Evolutionary conservation across 1,140 invertebrate genomes (phyloP), one percentile per base, ranked within the genome.

Genomic region (Apocrypta bakeri): DNA sequence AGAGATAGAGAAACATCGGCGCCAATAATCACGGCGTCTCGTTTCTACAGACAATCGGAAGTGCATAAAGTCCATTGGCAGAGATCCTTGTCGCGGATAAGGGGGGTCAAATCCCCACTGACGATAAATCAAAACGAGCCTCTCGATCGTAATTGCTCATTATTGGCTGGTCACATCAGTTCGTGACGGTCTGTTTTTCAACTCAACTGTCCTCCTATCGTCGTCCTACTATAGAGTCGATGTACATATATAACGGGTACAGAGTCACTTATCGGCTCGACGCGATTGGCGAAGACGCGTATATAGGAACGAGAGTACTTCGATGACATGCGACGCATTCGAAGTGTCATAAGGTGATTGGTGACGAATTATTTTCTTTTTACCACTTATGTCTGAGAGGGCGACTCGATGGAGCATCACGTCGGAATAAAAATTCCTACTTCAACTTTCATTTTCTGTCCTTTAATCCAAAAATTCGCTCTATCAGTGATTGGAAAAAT

Each of bases 21-120:
- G 48, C 48, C 48, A 56, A 56, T 56, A 56, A 56, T 56, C 48
- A n/a, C 3, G 17, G 4, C 48, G 21, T 21, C 48, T 56, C 7
- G 48, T 56, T 21, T 6, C 2, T 37, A 37, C 17, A 56, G 48
- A 56, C 48, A n/a, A 56, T 88, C 87, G 83, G 84, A 88, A 87
- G 86, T 87, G 80, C 76, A 82, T 85, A 85, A 87, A 88, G 71
- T 85, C 56, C 74, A 84, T 42, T 71, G 68, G 81, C 61, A 63
- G 33, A 37, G 63, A 40, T 72, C 64, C 2, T 64, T n/a, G 40
- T 56, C 48, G 4, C 68, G 40, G 33, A 79, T 79, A 79, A 79
- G 17, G 27, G 17, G 27, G 42, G 66, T 72, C 78, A 68, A 79
- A 79, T 61, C 40, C 66, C 40, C 56, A 27, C 4, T 37, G 17